Evolutionary conservation across 2,888 invertebrate genomes (phyloP).

Genomic region (Tenthredo distinguenda): DNA sequence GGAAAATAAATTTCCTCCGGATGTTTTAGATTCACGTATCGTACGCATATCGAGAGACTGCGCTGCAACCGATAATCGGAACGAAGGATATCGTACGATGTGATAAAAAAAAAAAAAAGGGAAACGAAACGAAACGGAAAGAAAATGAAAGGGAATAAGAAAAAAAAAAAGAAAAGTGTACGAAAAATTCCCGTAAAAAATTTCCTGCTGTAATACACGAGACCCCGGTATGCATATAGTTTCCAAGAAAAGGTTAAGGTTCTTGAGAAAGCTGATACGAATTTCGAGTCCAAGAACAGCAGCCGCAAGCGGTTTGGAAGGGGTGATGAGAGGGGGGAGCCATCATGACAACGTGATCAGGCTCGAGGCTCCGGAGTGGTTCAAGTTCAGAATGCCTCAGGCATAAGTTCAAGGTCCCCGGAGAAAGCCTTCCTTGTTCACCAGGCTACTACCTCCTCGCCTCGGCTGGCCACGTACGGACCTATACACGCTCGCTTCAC

Average conservation of each 20-base stretch:
- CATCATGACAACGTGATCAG: slow-evolving; percentile 24
- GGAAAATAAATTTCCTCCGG: no score
- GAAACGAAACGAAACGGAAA: no score
- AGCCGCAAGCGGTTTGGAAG: not conserved
- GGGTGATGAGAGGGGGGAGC: not conserved
- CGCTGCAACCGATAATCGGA: no score
- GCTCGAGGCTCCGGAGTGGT: slow-evolving; percentile 65
- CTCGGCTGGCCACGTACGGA: not conserved
- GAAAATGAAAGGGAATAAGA: no score
- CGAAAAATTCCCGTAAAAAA: no score
- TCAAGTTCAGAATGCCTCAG: slow-evolving; percentile 73
- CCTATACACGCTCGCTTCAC: not conserved
- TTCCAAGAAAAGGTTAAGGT: slow-evolving; percentile 22
- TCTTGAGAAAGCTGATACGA: slow-evolving; percentile 46
- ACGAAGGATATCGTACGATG: no score
- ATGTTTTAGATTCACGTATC: no score
- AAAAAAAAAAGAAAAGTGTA: no score
- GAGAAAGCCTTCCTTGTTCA: slow-evolving; percentile 74
- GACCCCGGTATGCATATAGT: slow-evolving; percentile 1
- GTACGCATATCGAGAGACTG: no score
- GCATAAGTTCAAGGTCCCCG: slow-evolving; percentile 69
- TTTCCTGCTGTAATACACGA: not conserved
- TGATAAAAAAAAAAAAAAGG: no score
- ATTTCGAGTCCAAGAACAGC: slow-evolving; percentile 32
- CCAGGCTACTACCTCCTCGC: not conserved